phyloP scores from a whole-genome alignment of 2,888 invertebrate species.

The Hermodice carunculata region DNA sequence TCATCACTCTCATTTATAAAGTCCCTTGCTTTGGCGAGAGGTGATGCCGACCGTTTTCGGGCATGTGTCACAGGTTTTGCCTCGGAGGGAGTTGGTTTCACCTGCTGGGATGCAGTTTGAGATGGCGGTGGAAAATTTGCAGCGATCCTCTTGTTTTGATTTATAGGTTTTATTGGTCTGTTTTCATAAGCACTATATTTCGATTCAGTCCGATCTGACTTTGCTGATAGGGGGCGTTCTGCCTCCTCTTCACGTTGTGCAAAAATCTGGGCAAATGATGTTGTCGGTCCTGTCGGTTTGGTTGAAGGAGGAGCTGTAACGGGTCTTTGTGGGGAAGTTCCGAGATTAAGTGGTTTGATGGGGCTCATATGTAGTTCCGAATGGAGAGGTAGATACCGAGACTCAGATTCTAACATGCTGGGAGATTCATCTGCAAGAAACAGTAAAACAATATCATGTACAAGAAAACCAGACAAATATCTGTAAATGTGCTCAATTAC shows the following conservation, averaged over 20 bases:
- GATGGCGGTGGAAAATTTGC: slow-evolving; percentile 12
- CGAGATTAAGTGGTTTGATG: slow-evolving; percentile 12
- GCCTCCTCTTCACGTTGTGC: background rate
- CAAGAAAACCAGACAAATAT: no score
- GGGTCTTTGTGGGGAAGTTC: background rate
- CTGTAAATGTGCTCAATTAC: no score
- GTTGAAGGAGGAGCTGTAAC: slow-evolving; percentile 17
- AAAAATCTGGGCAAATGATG: background rate
- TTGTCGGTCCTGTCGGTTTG: slow-evolving; percentile 45
- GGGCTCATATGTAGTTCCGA: slow-evolving; percentile 32
- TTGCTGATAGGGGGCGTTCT: slow-evolving; percentile 3
- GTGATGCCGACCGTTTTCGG: slow-evolving; percentile 23
- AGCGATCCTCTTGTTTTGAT: slow-evolving; percentile 43
- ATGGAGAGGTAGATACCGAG: slow-evolving; percentile 60
- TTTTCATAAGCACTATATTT: slow-evolving; percentile 51
- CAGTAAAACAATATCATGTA: no score
- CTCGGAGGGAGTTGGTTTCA: slow-evolving; percentile 21
- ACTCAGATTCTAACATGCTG: slow-evolving; percentile 63
- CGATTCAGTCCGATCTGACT: no score
- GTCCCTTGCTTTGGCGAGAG: slow-evolving; percentile 8
- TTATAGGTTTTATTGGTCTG: slow-evolving; percentile 54
- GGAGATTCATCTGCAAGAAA: slow-evolving; percentile 32
- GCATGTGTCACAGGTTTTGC: slow-evolving; percentile 16
- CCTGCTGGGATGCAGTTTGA: background rate
- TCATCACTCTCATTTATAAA: slow-evolving; percentile 4